phyloP scores from a whole-genome alignment of 2,888 invertebrate genomes.

The Andrena dorsata region DNA sequence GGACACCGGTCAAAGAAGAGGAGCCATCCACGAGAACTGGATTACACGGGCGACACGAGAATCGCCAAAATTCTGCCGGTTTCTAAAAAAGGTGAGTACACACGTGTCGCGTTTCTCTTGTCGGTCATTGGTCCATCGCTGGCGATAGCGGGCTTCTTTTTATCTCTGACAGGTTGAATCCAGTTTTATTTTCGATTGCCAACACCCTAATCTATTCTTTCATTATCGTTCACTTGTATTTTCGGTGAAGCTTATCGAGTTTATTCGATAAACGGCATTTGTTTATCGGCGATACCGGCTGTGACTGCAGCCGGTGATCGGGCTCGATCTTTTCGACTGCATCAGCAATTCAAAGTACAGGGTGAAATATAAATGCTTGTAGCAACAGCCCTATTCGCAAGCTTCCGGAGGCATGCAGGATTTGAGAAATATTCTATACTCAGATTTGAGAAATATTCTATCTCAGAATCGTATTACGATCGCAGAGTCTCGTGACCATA shows the following conservation, averaged over 20 bases:
- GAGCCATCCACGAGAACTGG: constrained; percentile 79
- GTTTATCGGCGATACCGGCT: constrained; percentile 13
- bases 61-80: constrained; percentile 83
- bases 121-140: constrained; percentile 30
- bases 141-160: background rate
- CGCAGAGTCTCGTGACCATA: no score
- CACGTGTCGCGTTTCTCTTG: background rate
- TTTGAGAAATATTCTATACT: no score
- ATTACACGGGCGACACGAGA: constrained; percentile 82
- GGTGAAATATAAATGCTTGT: background rate
- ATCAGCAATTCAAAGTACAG: background rate
- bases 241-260: constrained; percentile 37
- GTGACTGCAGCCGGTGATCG: background rate
- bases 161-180: constrained; percentile 31
- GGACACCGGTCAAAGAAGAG: constrained; percentile 32
- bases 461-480: no score
- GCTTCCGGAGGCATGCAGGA: background rate
- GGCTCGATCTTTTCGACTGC: background rate
- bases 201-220: constrained; percentile 27
- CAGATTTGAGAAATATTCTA: background rate
- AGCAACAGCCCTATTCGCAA: background rate
- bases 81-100: constrained; percentile 82
- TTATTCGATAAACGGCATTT: constrained; percentile 35
- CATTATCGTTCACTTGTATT: constrained; percentile 29
- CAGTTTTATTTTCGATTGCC: background rate